These are phyloP conservation scores for Sorex araneus DNA, from an alignment of 2,113 vertebrate species.

Conservation along the genomic window DNA sequence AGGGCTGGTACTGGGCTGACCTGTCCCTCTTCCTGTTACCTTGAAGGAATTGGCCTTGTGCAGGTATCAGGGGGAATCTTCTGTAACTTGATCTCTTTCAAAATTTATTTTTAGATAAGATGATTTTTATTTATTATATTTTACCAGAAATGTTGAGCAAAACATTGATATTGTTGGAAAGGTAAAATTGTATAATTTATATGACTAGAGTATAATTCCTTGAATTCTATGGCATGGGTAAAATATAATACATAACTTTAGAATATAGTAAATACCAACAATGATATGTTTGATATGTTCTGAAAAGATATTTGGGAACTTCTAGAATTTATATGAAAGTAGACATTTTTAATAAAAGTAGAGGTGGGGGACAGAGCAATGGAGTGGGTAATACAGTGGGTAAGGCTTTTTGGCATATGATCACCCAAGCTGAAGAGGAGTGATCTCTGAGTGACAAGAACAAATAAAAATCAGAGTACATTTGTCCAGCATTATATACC, in stretches of 20 bases:
- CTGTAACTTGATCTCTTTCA: too few species aligned
- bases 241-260: conserved; percentile 41
- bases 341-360: background rate
- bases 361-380: too few species aligned
- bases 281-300: background rate
- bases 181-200: conserved; percentile 39
- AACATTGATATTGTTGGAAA: background rate
- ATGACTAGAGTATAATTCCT: conserved; percentile 16
- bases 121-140: conserved; percentile 7
- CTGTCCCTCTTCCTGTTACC: too few species aligned
- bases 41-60: too few species aligned
- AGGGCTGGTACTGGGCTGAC: too few species aligned
- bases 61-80: too few species aligned
- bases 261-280: background rate
- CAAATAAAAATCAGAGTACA: background rate
- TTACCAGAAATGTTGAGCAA: conserved; percentile 51
- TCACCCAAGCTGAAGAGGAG: too few species aligned
- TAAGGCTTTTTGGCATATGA: too few species aligned
- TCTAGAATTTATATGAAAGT: background rate
- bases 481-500: background rate
- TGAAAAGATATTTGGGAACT: background rate
- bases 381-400: too few species aligned
- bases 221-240: background rate
- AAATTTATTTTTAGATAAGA: conserved; percentile 19
- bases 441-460: too few species aligned